Conservation (phyloP, 2,797 vertebrate genomes). For the Synanceia verrucosa region DNA sequence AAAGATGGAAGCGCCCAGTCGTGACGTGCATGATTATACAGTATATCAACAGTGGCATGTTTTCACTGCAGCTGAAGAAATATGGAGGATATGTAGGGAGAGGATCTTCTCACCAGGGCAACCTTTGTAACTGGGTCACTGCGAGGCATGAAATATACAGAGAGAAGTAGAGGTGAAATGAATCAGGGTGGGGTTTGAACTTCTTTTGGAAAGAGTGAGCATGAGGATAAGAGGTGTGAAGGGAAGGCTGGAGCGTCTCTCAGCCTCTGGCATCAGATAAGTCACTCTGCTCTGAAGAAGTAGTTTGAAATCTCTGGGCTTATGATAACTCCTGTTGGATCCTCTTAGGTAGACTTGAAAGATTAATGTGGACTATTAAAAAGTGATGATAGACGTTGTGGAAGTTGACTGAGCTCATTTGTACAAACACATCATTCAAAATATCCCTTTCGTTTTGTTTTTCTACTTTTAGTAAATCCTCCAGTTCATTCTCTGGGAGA, state of each 20-base stretch:
- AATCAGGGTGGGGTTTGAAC: conserved; percentile 44
- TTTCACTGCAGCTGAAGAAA: conserved; percentile 1
- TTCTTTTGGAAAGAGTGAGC: conserved; percentile 46
- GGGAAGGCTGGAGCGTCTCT: conserved; percentile 53
- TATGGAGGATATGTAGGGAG: conserved; percentile 21
- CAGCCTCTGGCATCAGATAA: conserved; percentile 79
- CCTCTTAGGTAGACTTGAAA: conserved; percentile 70
- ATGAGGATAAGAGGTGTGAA: conserved; percentile 67
- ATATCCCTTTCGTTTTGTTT: conserved; percentile 18
- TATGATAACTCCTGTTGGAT: conserved; percentile 71
- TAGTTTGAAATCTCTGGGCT: conserved; percentile 68
- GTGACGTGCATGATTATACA: not conserved
- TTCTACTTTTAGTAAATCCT: conserved; percentile 1
- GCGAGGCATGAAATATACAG: conserved; percentile 1
- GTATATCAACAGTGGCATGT: not conserved
- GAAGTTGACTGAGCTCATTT: conserved; percentile 54
- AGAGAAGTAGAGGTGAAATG: conserved; percentile 45
- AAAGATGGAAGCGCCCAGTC: conserved; percentile 12
- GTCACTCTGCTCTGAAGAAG: conserved; percentile 54
- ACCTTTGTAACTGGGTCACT: conserved; percentile 56
- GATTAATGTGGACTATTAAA: conserved; percentile 71
- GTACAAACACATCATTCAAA: conserved; percentile 35
- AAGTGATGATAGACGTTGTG: conserved; percentile 49
- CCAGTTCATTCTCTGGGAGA: not conserved
- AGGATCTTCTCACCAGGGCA: conserved; percentile 32